phyloP scores from a whole-genome alignment of 2,113 vertebrate genomes.

The Tapirus terrestris region DNA sequence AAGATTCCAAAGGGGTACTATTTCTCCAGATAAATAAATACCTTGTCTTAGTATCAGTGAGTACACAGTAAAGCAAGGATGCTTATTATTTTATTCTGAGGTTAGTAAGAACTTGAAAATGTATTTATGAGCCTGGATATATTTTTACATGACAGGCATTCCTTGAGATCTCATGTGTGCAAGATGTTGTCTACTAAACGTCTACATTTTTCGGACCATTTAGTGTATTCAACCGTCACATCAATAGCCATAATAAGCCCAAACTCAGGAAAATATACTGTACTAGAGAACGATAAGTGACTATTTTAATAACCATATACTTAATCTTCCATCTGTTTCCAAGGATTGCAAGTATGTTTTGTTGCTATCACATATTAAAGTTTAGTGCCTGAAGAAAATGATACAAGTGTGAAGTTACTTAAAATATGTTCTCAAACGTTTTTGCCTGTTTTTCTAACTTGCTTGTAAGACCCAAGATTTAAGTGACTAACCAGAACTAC shows the following conservation, averaged over 20 bases:
- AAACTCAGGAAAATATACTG: neutral
- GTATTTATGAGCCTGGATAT: neutral
- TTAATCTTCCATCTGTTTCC: constrained; percentile 46
- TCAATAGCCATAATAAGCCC: neutral
- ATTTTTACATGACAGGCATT: neutral
- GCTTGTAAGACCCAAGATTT: neutral
- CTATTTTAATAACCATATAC: constrained; percentile 51
- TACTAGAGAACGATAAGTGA: neutral
- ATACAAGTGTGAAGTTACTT: neutral
- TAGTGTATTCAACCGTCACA: neutral
- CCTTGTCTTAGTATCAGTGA: neutral
- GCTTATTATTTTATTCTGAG: neutral
- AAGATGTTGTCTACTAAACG: neutral
- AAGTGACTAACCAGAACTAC: neutral
- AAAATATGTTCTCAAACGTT: neutral
- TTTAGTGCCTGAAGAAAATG: neutral
- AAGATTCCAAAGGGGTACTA: neutral
- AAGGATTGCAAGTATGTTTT: constrained; percentile 49
- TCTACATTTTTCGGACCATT: neutral
- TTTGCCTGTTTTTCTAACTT: neutral
- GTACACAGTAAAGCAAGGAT: neutral
- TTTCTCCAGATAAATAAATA: neutral
- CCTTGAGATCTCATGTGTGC: constrained; percentile 1
- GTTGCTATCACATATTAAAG: constrained; percentile 7
- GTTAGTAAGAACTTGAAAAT: neutral